These are phyloP conservation scores for Pollenia amentaria DNA, from an alignment of 2,888 invertebrate species.

Conservation along the genomic window DNA sequence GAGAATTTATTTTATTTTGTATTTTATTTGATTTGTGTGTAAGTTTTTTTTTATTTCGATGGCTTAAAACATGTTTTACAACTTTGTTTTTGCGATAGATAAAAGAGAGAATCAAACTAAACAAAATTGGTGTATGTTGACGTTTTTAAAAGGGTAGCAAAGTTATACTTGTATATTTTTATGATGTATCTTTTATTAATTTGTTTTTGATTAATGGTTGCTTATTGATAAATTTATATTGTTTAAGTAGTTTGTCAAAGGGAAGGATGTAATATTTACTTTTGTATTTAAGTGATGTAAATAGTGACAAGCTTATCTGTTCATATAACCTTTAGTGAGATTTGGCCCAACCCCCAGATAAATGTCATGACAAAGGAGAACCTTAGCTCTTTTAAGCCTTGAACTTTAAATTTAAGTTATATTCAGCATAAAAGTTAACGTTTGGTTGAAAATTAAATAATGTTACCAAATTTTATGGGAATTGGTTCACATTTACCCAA, in stretches of 20 bases:
- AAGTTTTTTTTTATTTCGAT: not conserved
- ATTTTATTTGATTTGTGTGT: conserved; percentile 33
- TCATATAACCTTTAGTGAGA: too few species aligned
- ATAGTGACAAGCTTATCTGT: too few species aligned
- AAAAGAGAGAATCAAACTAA: conserved; percentile 16
- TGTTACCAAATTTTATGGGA: too few species aligned
- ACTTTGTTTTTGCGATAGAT: conserved; percentile 30
- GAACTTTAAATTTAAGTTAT: too few species aligned
- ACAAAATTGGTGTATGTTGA: conserved; percentile 24
- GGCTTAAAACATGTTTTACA: conserved; percentile 46
- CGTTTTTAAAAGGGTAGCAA: conserved; percentile 36
- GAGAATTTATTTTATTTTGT: conserved; percentile 50
- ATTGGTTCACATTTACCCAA: too few species aligned
- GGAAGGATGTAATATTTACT: not conserved
- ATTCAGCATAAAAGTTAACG: too few species aligned
- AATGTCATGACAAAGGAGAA: too few species aligned
- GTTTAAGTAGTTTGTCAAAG: not conserved
- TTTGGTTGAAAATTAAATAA: too few species aligned
- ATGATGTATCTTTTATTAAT: conserved; percentile 22
- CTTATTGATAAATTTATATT: not conserved
- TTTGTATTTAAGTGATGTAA: not conserved
- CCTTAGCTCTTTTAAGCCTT: too few species aligned
- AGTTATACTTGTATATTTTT: conserved; percentile 28
- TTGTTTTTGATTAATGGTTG: conserved; percentile 14
- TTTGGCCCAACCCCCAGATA: too few species aligned